A percentile compares a stretch with the other conserved stretches of the same genome.
These are phyloP conservation scores for Amblyornis subalaris DNA, from an alignment of 2,113 vertebrate genomes.

Conservation along the genomic window DNA sequence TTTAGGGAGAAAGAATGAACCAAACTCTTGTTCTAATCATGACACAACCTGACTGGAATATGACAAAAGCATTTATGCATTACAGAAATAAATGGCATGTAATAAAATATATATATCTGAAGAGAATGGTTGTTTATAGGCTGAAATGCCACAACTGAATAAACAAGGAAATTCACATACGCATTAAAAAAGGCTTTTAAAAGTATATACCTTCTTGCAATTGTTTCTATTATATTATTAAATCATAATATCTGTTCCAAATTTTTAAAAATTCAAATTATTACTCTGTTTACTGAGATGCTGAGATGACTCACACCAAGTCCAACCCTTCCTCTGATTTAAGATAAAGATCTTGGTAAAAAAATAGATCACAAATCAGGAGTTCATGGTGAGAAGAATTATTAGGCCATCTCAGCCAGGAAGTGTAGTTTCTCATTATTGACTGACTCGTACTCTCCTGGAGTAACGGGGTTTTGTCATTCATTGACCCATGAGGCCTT, in stretches of 20 bases:
- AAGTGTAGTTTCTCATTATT: constrained; percentile 20
- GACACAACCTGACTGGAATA: neutral
- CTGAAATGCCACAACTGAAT: neutral
- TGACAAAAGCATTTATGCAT: neutral
- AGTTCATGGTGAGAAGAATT: neutral
- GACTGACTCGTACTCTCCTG: neutral
- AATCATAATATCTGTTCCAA: neutral
- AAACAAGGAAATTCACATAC: neutral
- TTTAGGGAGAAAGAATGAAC: neutral
- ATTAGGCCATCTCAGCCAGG: neutral
- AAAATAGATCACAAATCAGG: neutral
- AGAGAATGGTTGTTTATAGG: neutral
- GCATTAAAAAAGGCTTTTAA: neutral
- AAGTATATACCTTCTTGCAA: neutral
- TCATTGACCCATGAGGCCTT: neutral
- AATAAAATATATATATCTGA: neutral
- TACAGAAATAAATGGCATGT: neutral
- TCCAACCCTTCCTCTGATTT: neutral
- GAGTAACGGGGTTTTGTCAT: neutral
- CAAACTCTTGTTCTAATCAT: neutral
- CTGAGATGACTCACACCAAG: neutral
- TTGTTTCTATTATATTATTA: neutral
- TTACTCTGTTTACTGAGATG: neutral
- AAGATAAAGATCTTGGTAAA: neutral
- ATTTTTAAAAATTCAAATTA: neutral